Evolutionary conservation across 2,797 vertebrate species (phyloP).

Genomic region (Pteropus rufus): DNA sequence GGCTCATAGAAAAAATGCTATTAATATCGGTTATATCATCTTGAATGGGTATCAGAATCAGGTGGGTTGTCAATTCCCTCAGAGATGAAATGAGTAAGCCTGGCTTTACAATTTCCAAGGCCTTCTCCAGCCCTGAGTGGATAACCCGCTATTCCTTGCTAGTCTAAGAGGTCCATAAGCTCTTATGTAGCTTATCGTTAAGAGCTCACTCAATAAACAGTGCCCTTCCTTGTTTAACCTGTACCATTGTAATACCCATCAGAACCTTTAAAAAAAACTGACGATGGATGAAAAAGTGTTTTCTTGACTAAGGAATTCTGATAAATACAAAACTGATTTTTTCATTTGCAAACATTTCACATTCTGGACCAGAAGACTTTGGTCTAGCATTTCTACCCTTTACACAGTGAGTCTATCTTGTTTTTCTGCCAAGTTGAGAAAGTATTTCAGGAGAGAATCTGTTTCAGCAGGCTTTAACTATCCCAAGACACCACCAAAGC

Average conservation of each 20-base stretch:
- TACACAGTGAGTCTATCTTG: background rate
- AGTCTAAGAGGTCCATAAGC: background rate
- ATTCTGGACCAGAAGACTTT: background rate
- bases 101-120: background rate
- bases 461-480: background rate
- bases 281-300: background rate
- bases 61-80: background rate
- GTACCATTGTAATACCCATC: background rate
- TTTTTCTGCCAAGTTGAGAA: background rate
- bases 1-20: background rate
- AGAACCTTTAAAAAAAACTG: background rate
- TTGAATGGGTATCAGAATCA: background rate
- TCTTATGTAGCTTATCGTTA: background rate
- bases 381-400: background rate
- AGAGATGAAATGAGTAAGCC: background rate
- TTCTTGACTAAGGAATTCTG: background rate
- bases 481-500: background rate
- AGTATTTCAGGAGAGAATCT: background rate
- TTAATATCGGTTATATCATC: background rate
- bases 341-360: constrained; percentile 27
- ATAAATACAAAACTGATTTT: constrained; percentile 27
- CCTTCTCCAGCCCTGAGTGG: background rate
- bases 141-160: background rate
- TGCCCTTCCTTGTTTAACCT: background rate
- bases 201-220: background rate